These are phyloP conservation scores for Achlya flavicornis DNA, from an alignment of 2,888 invertebrate species.

Conservation along the genomic window DNA sequence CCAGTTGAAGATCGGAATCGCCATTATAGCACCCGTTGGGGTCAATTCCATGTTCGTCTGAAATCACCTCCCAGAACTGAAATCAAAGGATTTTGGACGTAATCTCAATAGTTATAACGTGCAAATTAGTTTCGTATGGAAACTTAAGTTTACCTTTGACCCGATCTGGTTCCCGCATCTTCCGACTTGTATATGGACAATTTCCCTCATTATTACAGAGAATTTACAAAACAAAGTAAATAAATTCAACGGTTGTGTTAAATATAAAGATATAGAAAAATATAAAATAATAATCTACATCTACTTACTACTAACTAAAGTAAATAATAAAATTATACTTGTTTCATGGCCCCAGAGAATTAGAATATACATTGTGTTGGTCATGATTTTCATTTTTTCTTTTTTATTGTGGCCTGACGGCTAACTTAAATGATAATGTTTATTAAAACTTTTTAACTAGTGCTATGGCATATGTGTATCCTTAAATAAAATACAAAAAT, in stretches of 20 bases:
- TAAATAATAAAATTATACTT: conserved; percentile 32
- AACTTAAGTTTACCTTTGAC: conserved; percentile 86
- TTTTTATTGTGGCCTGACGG: too few species aligned
- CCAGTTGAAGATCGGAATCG: conserved; percentile 88
- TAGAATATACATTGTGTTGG: conserved; percentile 7
- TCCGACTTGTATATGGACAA: conserved; percentile 89
- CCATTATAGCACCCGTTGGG: conserved; percentile 83
- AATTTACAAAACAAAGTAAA: conserved; percentile 58
- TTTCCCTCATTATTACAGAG: conserved; percentile 87
- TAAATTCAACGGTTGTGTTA: conserved; percentile 36
- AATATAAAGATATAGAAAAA: conserved; percentile 47
- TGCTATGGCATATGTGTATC: not conserved
- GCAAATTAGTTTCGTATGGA: conserved; percentile 47
- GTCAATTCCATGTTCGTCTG: conserved; percentile 90
- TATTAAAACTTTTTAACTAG: conserved; percentile 16
- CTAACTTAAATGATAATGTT: conserved; percentile 1
- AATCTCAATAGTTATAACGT: not conserved
- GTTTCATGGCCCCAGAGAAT: conserved; percentile 46
- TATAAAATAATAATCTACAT: conserved; percentile 55
- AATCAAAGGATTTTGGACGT: conserved; percentile 31
- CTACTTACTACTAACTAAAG: conserved; percentile 43
- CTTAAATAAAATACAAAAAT: conserved; percentile 3
- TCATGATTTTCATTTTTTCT: not conserved
- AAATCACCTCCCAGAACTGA: conserved; percentile 93
- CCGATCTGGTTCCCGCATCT: conserved; percentile 87